Base-by-base conservation (phyloP, 2,888 invertebrate species). In the Alsophila aescularia region DNA sequence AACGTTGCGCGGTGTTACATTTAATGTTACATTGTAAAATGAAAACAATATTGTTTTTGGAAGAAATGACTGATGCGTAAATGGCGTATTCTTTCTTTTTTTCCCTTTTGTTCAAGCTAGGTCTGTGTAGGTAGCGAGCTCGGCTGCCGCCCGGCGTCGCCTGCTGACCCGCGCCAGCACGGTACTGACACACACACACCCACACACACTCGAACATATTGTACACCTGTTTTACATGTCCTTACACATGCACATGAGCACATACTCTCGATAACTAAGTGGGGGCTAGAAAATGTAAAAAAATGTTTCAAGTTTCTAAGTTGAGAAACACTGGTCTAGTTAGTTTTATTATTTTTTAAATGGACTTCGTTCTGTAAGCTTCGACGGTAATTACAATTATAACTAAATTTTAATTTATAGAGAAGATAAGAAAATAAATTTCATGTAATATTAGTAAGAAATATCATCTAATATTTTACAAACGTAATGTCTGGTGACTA, bases 21-120 rank as follows among this genome's bases (percentile, higher is more conserved):
- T 32, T 32, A 42, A 32, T 48, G 48, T 48, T 54, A 47, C 42
- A 48, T 60, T 67, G 56, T 75, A 68, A 69, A 71, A 66, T 69
- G 75, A 73, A 75, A 76, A 76, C 73, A 77, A 66, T 65, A 62
- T 74, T 59, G 54, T 60, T 63, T 72, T 86, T 87, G 82, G 87
- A 86, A 87, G 87, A 90, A 87, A 87, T 87, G 82, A 92, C 90
- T 92, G 90, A 92, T 90, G 83, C 89, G 88, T 83, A 83, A 90
- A 81, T 77, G 83, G 85, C 90, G 87, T 86, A 83, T 82, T 87
- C 81, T 89, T 90, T 90, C 84, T 85, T 87, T 87, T 84, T 87
- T 87, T 79, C 87, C 87, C 86, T 83, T 92, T 24, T 24, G 24
- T 24, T 92, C 89, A 91, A 92, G 90, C 90, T 90, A 92, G 92